Evolutionary conservation across 2,888 invertebrate genomes (phyloP).

Genomic region (Cheilosia scutellata): DNA sequence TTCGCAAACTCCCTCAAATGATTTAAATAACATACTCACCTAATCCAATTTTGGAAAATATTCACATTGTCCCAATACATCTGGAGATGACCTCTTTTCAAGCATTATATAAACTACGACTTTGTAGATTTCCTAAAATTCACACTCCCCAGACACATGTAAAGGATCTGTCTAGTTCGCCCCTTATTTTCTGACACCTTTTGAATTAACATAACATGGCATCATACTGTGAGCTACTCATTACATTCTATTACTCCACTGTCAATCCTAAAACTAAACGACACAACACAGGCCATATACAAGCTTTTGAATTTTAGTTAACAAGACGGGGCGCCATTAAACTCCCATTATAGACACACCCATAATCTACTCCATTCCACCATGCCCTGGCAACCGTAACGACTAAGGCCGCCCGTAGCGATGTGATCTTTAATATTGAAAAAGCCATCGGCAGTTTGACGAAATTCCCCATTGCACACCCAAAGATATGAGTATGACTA

Average conservation of each 20-base stretch:
- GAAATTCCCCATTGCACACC: conserved; percentile 32
- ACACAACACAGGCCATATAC: conserved; percentile 50
- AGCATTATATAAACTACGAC: too few species aligned
- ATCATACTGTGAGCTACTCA: conserved; percentile 57
- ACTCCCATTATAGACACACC: conserved; percentile 52
- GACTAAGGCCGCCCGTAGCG: conserved; percentile 20
- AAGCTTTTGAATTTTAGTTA: conserved; percentile 47
- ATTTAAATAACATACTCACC: too few species aligned
- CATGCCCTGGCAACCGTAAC: conserved; percentile 35
- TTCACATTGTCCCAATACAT: too few species aligned
- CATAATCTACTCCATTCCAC: conserved; percentile 50
- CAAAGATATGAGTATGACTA: not conserved
- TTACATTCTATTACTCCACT: conserved; percentile 65
- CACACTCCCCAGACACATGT: too few species aligned
- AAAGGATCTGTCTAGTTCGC: too few species aligned
- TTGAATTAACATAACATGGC: not conserved
- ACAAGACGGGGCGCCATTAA: conserved; percentile 65
- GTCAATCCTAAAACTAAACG: conserved; percentile 71
- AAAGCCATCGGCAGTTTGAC: conserved; percentile 28
- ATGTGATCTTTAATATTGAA: conserved; percentile 40
- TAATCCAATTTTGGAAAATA: too few species aligned
- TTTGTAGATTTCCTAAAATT: too few species aligned
- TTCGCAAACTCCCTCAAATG: too few species aligned
- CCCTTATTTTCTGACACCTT: not conserved
- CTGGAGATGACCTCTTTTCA: too few species aligned